Conservation (phyloP, 2,113 vertebrate species). For the Tretioscincus oriximinensis region DNA sequence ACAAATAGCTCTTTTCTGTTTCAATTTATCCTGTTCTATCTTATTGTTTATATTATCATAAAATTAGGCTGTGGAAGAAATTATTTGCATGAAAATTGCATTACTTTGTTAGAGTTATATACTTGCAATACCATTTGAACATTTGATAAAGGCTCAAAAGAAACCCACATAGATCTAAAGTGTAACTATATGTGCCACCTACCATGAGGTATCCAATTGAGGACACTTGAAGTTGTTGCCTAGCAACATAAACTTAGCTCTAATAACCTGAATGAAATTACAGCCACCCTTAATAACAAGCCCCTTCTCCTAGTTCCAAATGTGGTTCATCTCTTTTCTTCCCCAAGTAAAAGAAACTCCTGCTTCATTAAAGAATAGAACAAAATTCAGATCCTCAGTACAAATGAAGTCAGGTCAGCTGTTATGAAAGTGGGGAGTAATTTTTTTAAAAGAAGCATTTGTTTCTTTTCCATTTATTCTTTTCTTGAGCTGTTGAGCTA, state of each 20-base stretch:
- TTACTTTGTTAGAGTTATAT: not conserved
- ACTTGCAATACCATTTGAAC: not conserved
- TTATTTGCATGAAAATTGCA: accelerated
- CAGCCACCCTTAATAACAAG: not conserved
- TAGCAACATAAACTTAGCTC: constrained; percentile 32
- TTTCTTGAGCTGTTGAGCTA: accelerated
- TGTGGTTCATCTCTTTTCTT: not conserved
- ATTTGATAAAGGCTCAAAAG: not conserved
- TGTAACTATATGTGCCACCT: not conserved
- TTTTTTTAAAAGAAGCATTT: not conserved
- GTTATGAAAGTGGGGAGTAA: not conserved
- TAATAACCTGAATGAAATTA: constrained; percentile 26
- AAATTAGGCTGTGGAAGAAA: accelerated
- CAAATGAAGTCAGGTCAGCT: constrained; percentile 18
- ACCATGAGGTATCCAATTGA: not conserved
- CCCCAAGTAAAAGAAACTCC: not conserved
- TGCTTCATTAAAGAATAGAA: not conserved
- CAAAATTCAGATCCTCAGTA: not conserved
- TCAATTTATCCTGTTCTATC: too few relatives aligned
- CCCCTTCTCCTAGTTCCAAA: constrained; percentile 3
- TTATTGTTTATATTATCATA: too few relatives aligned
- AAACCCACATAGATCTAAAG: not conserved
- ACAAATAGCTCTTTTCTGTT: too few relatives aligned
- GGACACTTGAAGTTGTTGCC: constrained; percentile 34
- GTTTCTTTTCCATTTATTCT: not conserved